Evolutionary conservation across 2,797 vertebrate genomes (phyloP).

Genomic region (Kryptopterus vitreolus): DNA sequence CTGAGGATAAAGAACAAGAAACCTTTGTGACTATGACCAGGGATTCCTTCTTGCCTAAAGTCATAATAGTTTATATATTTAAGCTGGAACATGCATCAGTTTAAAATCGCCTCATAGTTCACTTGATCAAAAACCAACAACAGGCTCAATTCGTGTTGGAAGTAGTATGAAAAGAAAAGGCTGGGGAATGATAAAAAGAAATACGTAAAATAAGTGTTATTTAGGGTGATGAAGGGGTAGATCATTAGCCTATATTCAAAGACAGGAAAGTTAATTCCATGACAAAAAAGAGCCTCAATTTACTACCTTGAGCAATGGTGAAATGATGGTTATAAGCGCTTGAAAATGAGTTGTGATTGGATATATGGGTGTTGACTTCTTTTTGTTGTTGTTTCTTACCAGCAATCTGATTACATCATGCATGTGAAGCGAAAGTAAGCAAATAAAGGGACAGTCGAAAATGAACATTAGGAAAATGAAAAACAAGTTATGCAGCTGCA

Average conservation of each 20-base stretch:
- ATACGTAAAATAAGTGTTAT: background rate
- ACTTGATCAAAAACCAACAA: background rate
- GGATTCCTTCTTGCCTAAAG: background rate
- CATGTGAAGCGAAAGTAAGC: background rate
- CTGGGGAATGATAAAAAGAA: background rate
- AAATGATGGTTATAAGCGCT: background rate
- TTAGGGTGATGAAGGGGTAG: background rate
- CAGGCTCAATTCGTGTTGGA: background rate
- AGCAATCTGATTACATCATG: background rate
- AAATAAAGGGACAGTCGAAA: background rate
- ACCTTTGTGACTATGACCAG: background rate
- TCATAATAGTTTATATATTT: background rate
- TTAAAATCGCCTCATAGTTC: background rate
- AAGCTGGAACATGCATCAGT: background rate
- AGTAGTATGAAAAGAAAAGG: background rate
- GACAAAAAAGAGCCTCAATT: background rate
- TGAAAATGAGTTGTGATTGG: background rate
- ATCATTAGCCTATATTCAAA: background rate
- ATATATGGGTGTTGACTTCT: background rate
- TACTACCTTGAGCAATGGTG: background rate
- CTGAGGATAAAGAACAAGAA: constrained; percentile 63
- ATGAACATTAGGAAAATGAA: background rate
- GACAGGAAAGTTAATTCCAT: background rate
- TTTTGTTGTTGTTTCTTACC: background rate
- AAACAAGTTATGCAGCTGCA: background rate